These are phyloP conservation scores for Rhabdomys dilectus DNA, from an alignment of 2,113 vertebrate genomes.

Conservation along the genomic window DNA sequence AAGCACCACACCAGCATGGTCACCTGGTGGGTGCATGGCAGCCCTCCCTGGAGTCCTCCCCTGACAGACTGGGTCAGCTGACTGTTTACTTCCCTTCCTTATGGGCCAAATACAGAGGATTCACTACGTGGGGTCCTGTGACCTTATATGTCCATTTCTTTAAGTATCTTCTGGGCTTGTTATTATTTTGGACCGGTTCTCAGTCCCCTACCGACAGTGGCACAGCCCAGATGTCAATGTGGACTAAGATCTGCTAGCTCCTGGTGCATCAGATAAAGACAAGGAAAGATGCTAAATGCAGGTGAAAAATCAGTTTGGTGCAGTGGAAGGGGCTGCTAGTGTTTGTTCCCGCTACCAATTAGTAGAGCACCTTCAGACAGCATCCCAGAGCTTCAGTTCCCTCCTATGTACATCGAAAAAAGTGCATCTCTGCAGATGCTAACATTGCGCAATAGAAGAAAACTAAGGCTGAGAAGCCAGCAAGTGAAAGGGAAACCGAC, in stretches of 20 bases:
- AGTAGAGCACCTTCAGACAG: background rate
- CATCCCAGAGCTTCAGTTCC: background rate
- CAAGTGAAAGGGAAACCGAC: background rate
- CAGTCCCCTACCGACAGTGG: background rate
- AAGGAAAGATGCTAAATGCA: background rate
- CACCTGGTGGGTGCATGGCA: fast-evolving
- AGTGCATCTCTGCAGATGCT: background rate
- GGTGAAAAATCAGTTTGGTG: background rate
- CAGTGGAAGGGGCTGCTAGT: background rate
- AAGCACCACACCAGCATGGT: background rate
- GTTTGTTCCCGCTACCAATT: background rate
- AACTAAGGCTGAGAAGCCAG: background rate
- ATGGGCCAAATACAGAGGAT: background rate
- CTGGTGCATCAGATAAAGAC: background rate
- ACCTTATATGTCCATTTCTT: background rate
- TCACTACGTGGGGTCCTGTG: background rate
- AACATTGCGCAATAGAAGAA: background rate
- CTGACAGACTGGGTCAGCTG: background rate
- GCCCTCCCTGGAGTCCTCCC: fast-evolving
- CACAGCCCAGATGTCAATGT: background rate
- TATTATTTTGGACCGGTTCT: background rate
- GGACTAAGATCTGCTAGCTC: background rate
- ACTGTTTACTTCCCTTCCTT: background rate
- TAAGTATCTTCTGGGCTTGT: background rate
- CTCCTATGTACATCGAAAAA: background rate